Evolutionary conservation across 2,888 invertebrate genomes (phyloP).

Genomic region (Hofmannophila pseudospretella): DNA sequence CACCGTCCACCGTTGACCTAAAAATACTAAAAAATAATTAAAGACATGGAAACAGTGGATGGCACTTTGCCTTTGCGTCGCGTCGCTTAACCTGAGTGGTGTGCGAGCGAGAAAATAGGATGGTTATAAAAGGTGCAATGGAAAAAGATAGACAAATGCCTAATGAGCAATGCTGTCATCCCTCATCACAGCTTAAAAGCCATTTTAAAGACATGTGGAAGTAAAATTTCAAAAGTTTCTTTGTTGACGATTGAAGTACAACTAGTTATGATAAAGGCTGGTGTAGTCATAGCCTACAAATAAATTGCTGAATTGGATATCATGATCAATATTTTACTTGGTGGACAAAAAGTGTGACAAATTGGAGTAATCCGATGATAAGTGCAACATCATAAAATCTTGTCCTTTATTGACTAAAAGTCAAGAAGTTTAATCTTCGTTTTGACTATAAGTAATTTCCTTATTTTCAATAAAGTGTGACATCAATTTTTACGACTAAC

Average conservation of each 20-base stretch:
- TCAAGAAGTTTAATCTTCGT: too few relatives aligned
- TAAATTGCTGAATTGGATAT: too few relatives aligned
- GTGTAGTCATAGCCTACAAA: too few relatives aligned
- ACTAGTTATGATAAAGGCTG: too few relatives aligned
- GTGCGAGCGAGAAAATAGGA: conserved; percentile 21
- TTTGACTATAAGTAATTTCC: too few relatives aligned
- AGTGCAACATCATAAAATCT: too few relatives aligned
- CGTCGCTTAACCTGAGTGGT: conserved; percentile 21
- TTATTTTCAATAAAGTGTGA: too few relatives aligned
- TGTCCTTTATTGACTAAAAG: too few relatives aligned
- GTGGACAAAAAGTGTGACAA: too few relatives aligned
- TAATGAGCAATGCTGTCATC: conserved; percentile 39
- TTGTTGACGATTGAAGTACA: background rate
- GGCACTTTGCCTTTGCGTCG: conserved; percentile 13
- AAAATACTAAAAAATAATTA: background rate
- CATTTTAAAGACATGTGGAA: conserved; percentile 24
- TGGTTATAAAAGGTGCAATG: conserved; percentile 1
- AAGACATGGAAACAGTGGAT: background rate
- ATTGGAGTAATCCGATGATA: too few relatives aligned
- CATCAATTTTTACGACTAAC: too few relatives aligned
- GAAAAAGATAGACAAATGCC: conserved; percentile 22
- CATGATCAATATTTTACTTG: too few relatives aligned
- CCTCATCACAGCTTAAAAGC: conserved; percentile 33
- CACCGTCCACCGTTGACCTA: background rate
- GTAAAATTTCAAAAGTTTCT: conserved; percentile 2